Evolutionary conservation across 1,140 invertebrate species (phyloP).

Genomic region (Eumeta japonica): DNA sequence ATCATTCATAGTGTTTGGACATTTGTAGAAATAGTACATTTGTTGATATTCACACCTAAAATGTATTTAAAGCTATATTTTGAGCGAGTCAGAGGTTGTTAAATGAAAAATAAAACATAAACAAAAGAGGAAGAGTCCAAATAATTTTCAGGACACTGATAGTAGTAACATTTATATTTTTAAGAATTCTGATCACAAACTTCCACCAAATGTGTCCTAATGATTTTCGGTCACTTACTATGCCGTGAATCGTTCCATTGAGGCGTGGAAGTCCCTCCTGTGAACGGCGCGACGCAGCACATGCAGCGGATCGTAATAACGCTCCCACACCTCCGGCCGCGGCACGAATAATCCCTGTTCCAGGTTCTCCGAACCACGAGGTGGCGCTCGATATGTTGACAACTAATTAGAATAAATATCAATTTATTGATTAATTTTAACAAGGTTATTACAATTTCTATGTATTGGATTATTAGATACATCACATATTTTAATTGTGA

Average conservation of each 20-base stretch:
- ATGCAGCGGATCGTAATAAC: slow-evolving; percentile 92
- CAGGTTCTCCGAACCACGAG: slow-evolving; percentile 67
- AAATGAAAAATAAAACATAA: too few relatives aligned
- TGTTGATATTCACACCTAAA: too few relatives aligned
- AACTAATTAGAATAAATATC: too few relatives aligned
- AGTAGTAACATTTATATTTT: too few relatives aligned
- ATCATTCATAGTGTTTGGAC: too few relatives aligned
- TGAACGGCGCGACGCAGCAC: slow-evolving; percentile 88
- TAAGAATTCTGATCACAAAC: not conserved
- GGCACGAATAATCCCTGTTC: slow-evolving; percentile 94
- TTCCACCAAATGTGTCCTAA: not conserved
- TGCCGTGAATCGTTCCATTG: slow-evolving; percentile 85
- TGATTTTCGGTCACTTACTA: slow-evolving; percentile 66
- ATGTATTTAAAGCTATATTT: too few relatives aligned
- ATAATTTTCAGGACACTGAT: too few relatives aligned
- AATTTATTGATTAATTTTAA: not conserved
- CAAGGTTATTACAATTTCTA: not conserved
- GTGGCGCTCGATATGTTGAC: slow-evolving; percentile 60
- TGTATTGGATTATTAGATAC: not conserved
- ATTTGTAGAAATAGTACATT: too few relatives aligned
- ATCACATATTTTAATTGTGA: too few relatives aligned
- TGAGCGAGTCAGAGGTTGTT: too few relatives aligned
- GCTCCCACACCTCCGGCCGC: slow-evolving; percentile 84
- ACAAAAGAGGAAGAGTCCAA: too few relatives aligned
- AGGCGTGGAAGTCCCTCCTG: slow-evolving; percentile 88